A percentile compares a stretch with the other conserved stretches of the same genome.
phyloP scores from a whole-genome alignment of 2,113 vertebrate genomes.

The Loxodonta africana region DNA sequence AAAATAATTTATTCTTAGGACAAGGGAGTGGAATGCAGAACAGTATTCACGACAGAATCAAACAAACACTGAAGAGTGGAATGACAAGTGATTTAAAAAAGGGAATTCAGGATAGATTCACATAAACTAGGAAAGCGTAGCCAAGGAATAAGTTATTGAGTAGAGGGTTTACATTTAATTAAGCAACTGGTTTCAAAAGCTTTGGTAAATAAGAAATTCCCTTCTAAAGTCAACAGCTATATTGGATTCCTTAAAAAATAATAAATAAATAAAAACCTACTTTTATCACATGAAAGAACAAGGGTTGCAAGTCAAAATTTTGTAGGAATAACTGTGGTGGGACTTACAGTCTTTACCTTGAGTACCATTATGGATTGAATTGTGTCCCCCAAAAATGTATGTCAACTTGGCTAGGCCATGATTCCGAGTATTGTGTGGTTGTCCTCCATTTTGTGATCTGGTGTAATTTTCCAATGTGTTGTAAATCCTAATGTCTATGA shows the following conservation, averaged over 20 bases:
- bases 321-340: neutral
- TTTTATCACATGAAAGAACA: neutral
- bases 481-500: too few relatives aligned
- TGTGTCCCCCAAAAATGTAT: too few relatives aligned
- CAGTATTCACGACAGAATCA: neutral
- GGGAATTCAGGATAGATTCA: neutral
- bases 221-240: neutral
- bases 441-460: too few relatives aligned
- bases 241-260: neutral
- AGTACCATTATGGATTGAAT: too few relatives aligned
- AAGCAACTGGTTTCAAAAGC: neutral
- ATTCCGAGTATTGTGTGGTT: too few relatives aligned
- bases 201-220: conserved; percentile 19
- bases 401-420: too few relatives aligned
- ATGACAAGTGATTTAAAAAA: neutral
- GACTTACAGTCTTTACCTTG: neutral
- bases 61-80: neutral
- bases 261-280: neutral
- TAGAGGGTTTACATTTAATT: conserved; percentile 4
- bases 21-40: neutral
- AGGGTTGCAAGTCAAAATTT: neutral
- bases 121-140: neutral
- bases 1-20: neutral
- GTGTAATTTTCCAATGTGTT: too few relatives aligned
- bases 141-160: conserved; percentile 28